These are phyloP conservation scores for Myotis myotis DNA, from an alignment of 2,797 vertebrate species.

Conservation along the genomic window DNA sequence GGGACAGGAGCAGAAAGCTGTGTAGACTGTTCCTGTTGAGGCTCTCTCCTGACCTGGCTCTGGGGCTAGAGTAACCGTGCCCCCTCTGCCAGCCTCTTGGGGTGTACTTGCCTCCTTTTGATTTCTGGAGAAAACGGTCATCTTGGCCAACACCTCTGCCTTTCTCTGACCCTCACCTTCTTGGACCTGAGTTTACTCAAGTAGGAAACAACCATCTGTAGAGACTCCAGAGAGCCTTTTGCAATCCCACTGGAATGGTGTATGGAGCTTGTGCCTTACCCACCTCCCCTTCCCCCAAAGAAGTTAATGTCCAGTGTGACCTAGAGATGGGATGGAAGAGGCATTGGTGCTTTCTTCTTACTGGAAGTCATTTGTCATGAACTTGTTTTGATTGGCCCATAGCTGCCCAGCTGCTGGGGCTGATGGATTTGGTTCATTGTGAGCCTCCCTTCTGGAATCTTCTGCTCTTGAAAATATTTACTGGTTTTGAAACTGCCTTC, in stretches of 20 bases:
- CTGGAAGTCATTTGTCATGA: not conserved
- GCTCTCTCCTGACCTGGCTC: not conserved
- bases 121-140: not conserved
- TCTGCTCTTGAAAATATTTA: not conserved
- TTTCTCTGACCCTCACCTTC: not conserved
- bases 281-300: accelerated
- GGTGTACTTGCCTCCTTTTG: not conserved
- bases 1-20: accelerated
- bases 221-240: not conserved
- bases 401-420: not conserved
- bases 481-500: not conserved
- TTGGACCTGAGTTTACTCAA: not conserved
- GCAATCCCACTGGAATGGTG: not conserved
- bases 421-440: not conserved
- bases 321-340: not conserved
- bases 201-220: not conserved
- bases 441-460: not conserved
- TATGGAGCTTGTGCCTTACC: not conserved
- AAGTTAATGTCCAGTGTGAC: not conserved
- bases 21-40: too few relatives aligned
- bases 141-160: not conserved
- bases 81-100: accelerated
- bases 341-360: not conserved
- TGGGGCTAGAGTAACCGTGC: not conserved
- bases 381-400: not conserved